Evolutionary conservation across 2,113 vertebrate species (phyloP).

Genomic region (Thunnus maccoyii): DNA sequence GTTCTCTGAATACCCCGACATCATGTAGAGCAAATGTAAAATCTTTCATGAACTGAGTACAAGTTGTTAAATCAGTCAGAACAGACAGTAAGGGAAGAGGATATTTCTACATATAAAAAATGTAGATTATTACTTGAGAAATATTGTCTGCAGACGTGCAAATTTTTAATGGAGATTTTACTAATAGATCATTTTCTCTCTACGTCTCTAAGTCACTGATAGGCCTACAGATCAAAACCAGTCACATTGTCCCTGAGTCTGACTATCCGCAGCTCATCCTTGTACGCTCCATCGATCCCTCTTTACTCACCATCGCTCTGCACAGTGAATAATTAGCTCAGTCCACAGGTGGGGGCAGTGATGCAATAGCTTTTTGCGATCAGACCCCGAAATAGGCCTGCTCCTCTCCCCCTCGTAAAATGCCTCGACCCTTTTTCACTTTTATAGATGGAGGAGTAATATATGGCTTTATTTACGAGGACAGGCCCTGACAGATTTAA

Average conservation of each 20-base stretch:
- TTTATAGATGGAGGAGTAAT: constrained; percentile 83
- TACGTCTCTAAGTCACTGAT: background rate
- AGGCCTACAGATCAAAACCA: background rate
- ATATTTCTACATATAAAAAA: constrained; percentile 5
- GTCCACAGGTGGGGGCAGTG: constrained; percentile 70
- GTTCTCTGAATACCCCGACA: background rate
- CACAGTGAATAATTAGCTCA: constrained; percentile 75
- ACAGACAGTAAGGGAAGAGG: background rate
- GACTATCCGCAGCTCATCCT: constrained; percentile 32
- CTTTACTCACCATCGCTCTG: constrained; percentile 47
- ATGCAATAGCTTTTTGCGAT: constrained; percentile 63
- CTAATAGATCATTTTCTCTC: background rate
- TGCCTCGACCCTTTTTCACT: constrained; percentile 76
- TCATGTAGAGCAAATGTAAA: background rate
- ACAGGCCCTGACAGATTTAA: constrained; percentile 86
- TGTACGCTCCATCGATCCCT: constrained; percentile 43
- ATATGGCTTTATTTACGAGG: constrained; percentile 86
- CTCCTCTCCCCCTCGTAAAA: constrained; percentile 75
- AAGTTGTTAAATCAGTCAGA: background rate
- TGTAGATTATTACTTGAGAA: background rate
- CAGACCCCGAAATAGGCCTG: constrained; percentile 63
- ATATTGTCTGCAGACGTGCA: background rate
- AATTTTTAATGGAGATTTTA: constrained; percentile 24
- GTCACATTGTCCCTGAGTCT: constrained; percentile 26
- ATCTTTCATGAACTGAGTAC: background rate